These are phyloP conservation scores for Galagoides demidoff DNA, from an alignment of 2,797 vertebrate genomes.

Conservation along the genomic window DNA sequence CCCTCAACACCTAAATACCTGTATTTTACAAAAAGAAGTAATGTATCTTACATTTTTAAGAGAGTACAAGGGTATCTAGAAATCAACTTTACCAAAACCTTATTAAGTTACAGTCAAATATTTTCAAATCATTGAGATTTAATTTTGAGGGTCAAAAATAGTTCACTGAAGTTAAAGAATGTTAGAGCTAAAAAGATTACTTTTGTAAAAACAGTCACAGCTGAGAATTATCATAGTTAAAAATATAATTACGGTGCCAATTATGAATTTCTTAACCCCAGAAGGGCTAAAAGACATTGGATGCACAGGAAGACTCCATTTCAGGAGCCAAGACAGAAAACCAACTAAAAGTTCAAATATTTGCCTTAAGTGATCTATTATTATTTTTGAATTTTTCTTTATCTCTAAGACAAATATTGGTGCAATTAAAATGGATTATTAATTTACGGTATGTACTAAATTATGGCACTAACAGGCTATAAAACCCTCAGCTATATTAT, in stretches of 20 bases:
- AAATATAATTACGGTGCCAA: neutral
- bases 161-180: constrained; percentile 31
- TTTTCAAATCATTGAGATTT: constrained; percentile 55
- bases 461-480: neutral
- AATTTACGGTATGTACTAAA: constrained; percentile 55
- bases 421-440: constrained; percentile 27
- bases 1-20: neutral
- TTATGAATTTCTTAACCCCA: constrained; percentile 27
- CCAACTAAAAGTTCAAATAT: constrained; percentile 43
- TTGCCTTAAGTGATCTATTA: constrained; percentile 54
- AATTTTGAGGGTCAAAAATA: constrained; percentile 10
- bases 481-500: neutral
- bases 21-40: neutral
- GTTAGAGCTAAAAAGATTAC: neutral
- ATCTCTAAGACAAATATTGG: constrained; percentile 69
- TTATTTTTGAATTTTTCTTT: constrained; percentile 25
- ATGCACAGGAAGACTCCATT: constrained; percentile 25
- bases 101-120: constrained; percentile 25
- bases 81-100: constrained; percentile 11
- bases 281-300: neutral
- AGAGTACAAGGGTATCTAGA: neutral
- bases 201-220: constrained; percentile 7
- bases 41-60: neutral
- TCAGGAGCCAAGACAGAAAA: constrained; percentile 44
- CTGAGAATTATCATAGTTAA: constrained; percentile 58